Evolutionary conservation across 2,888 invertebrate genomes (phyloP).

Genomic region (Vesta saturnalis): DNA sequence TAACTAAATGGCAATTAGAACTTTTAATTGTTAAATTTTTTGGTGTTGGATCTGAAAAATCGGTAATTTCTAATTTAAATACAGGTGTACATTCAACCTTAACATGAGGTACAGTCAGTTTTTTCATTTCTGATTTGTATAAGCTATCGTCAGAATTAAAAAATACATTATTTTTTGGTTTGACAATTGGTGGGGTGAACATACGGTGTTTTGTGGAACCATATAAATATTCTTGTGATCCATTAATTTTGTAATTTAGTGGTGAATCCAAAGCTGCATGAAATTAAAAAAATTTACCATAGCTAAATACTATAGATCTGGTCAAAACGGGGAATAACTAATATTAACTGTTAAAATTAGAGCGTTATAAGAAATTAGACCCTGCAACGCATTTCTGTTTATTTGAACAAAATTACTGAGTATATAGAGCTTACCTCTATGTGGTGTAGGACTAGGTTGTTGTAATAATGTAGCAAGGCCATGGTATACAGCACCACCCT

Average conservation of each 20-base stretch:
- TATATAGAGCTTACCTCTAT: slow-evolving; percentile 69
- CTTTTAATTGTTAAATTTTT: slow-evolving; percentile 61
- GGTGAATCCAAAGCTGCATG: slow-evolving; percentile 61
- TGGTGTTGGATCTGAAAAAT: slow-evolving; percentile 60
- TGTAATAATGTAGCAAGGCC: slow-evolving; percentile 92
- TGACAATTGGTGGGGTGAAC: slow-evolving; percentile 57
- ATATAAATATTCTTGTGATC: slow-evolving; percentile 58
- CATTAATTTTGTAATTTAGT: slow-evolving; percentile 49
- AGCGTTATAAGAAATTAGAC: no score
- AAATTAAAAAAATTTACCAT: slow-evolving; percentile 38
- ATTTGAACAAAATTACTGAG: background rate
- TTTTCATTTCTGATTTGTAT: slow-evolving; percentile 57
- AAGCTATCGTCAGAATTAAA: slow-evolving; percentile 61
- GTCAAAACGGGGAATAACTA: background rate
- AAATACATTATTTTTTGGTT: slow-evolving; percentile 59
- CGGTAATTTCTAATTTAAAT: slow-evolving; percentile 59
- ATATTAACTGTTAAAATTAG: no score
- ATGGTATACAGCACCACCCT: slow-evolving; percentile 97
- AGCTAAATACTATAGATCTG: background rate
- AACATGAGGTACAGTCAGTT: slow-evolving; percentile 58
- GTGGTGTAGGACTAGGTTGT: slow-evolving; percentile 87
- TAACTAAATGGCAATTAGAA: slow-evolving; percentile 41
- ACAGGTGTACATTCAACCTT: slow-evolving; percentile 54
- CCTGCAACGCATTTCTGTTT: background rate
- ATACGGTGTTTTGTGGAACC: slow-evolving; percentile 51